These are phyloP conservation scores for Drosophila rellima DNA, from an alignment of 2,888 invertebrate species.

Conservation along the genomic window DNA sequence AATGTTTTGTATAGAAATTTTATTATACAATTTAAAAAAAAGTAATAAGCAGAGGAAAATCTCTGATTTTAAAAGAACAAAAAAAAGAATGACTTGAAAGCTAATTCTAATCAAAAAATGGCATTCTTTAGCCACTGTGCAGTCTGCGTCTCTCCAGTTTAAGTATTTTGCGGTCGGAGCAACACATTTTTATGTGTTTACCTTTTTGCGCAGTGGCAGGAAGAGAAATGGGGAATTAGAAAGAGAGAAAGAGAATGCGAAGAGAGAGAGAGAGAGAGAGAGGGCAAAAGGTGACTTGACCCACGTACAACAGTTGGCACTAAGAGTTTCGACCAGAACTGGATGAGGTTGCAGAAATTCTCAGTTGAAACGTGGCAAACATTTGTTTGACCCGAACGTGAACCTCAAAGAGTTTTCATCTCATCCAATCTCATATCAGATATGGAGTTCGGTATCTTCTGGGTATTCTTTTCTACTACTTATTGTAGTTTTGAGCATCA, in stretches of 20 bases:
- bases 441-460: conserved; percentile 3
- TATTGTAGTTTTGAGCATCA: conserved; percentile 2
- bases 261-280: neutral
- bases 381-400: conserved; percentile 40
- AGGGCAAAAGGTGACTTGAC: conserved; percentile 37
- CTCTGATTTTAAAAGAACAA: too few relatives aligned
- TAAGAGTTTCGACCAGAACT: conserved; percentile 3
- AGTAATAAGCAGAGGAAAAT: too few relatives aligned
- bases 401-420: conserved; percentile 13
- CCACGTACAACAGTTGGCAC: conserved; percentile 33
- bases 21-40: too few relatives aligned
- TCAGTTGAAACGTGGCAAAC: conserved; percentile 26
- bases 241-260: neutral
- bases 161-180: conserved; percentile 54
- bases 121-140: conserved; percentile 28
- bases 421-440: neutral
- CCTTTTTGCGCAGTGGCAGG: conserved; percentile 66
- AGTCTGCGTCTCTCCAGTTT: conserved; percentile 1
- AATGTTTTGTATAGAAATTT: too few relatives aligned
- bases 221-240: neutral
- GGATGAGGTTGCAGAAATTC: conserved; percentile 9
- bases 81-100: too few relatives aligned
- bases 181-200: conserved; percentile 77
- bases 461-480: conserved; percentile 24
- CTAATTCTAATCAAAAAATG: neutral